Evolutionary conservation across 2,113 vertebrate genomes (phyloP).

Genomic region (Suncus etruscus): DNA sequence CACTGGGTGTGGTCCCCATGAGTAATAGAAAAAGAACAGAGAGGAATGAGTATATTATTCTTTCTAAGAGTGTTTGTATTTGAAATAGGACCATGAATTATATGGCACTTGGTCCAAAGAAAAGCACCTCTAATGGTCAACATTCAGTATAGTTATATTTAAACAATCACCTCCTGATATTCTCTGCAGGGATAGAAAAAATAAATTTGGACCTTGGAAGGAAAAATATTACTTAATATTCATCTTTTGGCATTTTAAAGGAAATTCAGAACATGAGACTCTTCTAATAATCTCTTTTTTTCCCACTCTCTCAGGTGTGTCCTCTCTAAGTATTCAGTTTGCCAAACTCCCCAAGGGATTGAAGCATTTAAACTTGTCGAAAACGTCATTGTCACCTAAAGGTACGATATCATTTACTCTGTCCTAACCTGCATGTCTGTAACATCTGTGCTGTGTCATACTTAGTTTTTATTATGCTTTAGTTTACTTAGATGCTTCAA

Average conservation of each 20-base stretch:
- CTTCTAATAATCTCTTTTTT: slow-evolving; percentile 8
- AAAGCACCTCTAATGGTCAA: slow-evolving; percentile 1
- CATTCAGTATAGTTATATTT: background rate
- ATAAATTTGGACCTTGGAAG: background rate
- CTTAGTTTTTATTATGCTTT: background rate
- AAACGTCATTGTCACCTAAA: slow-evolving; percentile 98
- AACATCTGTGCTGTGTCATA: background rate
- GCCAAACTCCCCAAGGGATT: slow-evolving; percentile 96
- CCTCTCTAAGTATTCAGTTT: slow-evolving; percentile 94
- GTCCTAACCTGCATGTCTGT: background rate
- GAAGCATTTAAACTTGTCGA: slow-evolving; percentile 97
- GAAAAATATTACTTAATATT: background rate
- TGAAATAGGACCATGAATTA: background rate
- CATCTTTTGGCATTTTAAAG: slow-evolving; percentile 5
- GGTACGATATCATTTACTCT: slow-evolving; percentile 85
- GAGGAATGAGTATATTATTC: background rate
- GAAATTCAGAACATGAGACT: background rate
- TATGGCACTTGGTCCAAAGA: background rate
- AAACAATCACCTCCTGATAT: background rate
- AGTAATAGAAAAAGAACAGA: background rate
- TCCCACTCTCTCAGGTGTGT: slow-evolving; percentile 88
- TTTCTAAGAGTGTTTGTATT: slow-evolving; percentile 14
- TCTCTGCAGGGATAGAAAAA: background rate
- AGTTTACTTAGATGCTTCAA: too few relatives aligned
- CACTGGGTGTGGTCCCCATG: too few relatives aligned